phyloP scores from a whole-genome alignment of 1,140 invertebrate genomes.

The Drosophila takahashii region DNA sequence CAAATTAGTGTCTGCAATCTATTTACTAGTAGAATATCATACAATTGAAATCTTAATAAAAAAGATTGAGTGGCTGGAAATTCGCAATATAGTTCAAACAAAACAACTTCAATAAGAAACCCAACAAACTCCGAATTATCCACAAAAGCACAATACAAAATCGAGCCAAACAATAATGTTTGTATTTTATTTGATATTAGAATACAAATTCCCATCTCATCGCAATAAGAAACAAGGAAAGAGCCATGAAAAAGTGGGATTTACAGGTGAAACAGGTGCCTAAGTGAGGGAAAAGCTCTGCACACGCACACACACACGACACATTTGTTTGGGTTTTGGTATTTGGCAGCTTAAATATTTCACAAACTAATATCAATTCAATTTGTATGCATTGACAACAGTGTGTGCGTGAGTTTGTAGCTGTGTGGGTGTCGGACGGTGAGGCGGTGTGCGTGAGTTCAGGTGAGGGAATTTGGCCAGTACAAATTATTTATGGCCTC shows the following conservation, averaged over 20 bases:
- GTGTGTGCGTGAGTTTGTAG: slow-evolving; percentile 13
- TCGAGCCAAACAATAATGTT: slow-evolving; percentile 34
- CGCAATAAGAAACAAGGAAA: slow-evolving; percentile 22
- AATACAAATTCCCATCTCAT: slow-evolving; percentile 29
- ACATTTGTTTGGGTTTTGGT: slow-evolving; percentile 42
- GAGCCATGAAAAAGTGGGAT: slow-evolving; percentile 32
- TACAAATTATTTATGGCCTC: slow-evolving; percentile 64
- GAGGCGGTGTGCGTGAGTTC: slow-evolving; percentile 33
- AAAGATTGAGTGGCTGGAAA: slow-evolving; percentile 2
- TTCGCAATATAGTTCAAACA: slow-evolving; percentile 3
- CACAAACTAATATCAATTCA: slow-evolving; percentile 77
- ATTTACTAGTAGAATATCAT: too few relatives aligned
- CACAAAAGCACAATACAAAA: slow-evolving; percentile 26
- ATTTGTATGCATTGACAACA: slow-evolving; percentile 70
- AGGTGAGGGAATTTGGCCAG: slow-evolving; percentile 43
- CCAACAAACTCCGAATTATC: slow-evolving; percentile 9
- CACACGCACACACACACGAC: slow-evolving; percentile 7
- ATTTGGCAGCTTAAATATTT: slow-evolving; percentile 67
- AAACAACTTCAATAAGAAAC: slow-evolving; percentile 5
- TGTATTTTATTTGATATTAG: slow-evolving; percentile 50
- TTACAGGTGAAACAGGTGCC: slow-evolving; percentile 51
- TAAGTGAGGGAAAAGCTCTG: slow-evolving; percentile 8
- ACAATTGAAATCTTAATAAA: too few relatives aligned
- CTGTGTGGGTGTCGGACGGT: slow-evolving; percentile 11
- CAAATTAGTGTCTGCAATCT: too few relatives aligned